Evolutionary conservation across 2,888 invertebrate genomes (phyloP).

Genomic region (Gastrophysa polygoni): DNA sequence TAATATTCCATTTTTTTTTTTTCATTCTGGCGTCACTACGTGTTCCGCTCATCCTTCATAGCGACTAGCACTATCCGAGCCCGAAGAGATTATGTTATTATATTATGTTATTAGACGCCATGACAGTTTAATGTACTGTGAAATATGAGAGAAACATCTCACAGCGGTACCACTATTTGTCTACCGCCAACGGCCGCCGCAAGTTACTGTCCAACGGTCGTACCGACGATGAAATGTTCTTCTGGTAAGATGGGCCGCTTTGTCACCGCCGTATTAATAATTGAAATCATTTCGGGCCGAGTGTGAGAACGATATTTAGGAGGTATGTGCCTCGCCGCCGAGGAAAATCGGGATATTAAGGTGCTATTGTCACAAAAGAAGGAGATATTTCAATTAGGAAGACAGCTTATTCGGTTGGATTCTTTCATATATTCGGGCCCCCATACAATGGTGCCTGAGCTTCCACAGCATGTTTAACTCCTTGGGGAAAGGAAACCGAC

Average conservation of each 20-base stretch:
- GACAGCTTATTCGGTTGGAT: too few species aligned
- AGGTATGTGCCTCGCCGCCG: not conserved
- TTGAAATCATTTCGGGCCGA: constrained; percentile 7
- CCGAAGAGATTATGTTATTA: constrained; percentile 55
- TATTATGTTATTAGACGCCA: constrained; percentile 56
- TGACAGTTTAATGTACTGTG: constrained; percentile 58
- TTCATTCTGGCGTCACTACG: too few species aligned
- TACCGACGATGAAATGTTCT: not conserved
- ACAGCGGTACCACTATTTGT: constrained; percentile 49
- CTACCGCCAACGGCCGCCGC: constrained; percentile 33
- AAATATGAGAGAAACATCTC: constrained; percentile 53
- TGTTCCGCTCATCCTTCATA: not conserved
- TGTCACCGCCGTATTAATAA: not conserved
- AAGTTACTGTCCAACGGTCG: constrained; percentile 16
- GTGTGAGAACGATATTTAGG: not conserved
- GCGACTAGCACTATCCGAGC: constrained; percentile 24
- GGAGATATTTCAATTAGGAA: not conserved
- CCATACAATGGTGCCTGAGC: too few species aligned
- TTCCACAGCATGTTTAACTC: too few species aligned
- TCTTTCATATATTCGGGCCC: too few species aligned
- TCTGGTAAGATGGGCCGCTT: not conserved
- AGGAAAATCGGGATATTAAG: not conserved
- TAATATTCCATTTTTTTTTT: too few species aligned
- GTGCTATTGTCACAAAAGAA: not conserved
- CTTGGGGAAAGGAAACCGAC: too few species aligned